Evolutionary conservation across 2,797 vertebrate species (phyloP), one percentile per base, ranked within the genome.

Genomic region (Sebastes minor): DNA sequence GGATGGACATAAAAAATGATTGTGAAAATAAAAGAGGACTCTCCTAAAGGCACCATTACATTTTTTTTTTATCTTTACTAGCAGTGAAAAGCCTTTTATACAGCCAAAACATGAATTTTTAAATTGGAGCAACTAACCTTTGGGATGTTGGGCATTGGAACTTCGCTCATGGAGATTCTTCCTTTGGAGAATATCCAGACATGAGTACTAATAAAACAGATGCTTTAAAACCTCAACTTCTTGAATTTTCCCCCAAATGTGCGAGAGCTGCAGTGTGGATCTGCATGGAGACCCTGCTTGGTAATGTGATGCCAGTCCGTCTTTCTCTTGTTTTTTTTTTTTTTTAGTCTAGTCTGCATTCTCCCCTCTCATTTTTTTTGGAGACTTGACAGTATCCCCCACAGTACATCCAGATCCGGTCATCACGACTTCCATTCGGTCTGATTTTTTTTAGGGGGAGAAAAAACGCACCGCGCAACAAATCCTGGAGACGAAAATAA

Each of bases 401-500:
- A 33, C 25, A 74, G 76, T 73, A 79, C 69, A 87, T 89, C 89
- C 91, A 86, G 18, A 79, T 73, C 80, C 49, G 59, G 35, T 78
- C 30, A 90, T 91, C 91, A 89, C 91, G 92, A 91, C 85, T 87
- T 82, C 76, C 74, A 76, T 71, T 65, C 46, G 69, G 52, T 87
- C 20, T 74, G 53, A 46, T 65, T 46, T 68, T 14, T 14, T 46
- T 46, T 18, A 18, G 20, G 8, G 4, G 18, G 1, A 23, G 12
- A 20, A 28, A 25, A 66, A 74, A 86, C 69, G 78, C 59, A 73
- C 61, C 80, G 84, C 81, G 71, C 80, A 87, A 85, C 56, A 77
- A 77, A 89, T 74, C 76, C 83, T 23, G 68, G 52, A 86, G 28
- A 74, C 25, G 22, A 82, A 87, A 85, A 83, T 11, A 67, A 81